A percentile compares a stretch with the other conserved stretches of the same genome.
Conservation (phyloP, 23 tunicate genomes). For the Styela plicata region DNA sequence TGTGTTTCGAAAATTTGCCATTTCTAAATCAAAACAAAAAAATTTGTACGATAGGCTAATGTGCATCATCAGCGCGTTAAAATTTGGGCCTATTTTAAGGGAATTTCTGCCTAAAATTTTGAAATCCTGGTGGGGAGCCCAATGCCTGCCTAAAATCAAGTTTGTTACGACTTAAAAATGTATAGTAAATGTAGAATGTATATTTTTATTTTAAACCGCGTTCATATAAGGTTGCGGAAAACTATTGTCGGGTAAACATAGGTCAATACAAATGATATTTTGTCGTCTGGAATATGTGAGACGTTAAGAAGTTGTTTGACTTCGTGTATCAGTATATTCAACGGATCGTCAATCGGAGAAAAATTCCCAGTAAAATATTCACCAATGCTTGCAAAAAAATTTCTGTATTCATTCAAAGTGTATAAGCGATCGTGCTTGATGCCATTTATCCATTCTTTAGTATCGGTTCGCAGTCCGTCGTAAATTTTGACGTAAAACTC, state of each 20-base stretch:
- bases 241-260: background rate
- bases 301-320: background rate
- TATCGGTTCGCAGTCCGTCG: background rate
- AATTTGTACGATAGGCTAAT: too few species aligned
- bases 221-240: background rate
- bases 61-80: too few species aligned
- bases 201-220: too few species aligned
- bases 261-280: background rate
- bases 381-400: background rate
- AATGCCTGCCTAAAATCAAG: too few species aligned
- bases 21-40: too few species aligned
- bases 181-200: too few species aligned
- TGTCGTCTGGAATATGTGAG: background rate
- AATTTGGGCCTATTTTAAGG: too few species aligned
- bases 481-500: background rate
- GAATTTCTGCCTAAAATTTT: too few species aligned
- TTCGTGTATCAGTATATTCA: background rate
- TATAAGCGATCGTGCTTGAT: background rate
- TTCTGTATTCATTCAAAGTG: background rate
- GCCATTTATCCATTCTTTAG: background rate
- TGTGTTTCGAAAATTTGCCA: too few species aligned
- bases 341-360: background rate
- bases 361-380: background rate
- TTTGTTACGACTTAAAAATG: too few species aligned
- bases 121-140: too few species aligned